phyloP scores from a whole-genome alignment of 2,797 vertebrate species.

The Lophura swinhoii region DNA sequence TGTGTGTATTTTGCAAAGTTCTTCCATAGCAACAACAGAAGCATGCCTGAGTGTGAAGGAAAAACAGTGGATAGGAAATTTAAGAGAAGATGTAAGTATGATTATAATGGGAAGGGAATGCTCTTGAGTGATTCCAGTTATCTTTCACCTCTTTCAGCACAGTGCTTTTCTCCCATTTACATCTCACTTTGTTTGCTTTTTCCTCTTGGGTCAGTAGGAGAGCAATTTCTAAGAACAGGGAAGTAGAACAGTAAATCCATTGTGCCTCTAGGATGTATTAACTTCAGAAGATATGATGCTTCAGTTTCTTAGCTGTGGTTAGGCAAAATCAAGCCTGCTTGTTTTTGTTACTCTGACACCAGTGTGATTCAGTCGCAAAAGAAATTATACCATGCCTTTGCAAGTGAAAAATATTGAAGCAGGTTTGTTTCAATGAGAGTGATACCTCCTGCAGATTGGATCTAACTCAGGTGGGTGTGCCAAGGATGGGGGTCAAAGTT shows the following conservation, averaged over 20 bases:
- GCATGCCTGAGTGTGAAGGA: neutral
- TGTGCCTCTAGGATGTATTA: constrained; percentile 40
- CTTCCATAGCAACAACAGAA: neutral
- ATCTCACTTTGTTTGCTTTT: neutral
- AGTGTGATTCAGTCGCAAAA: neutral
- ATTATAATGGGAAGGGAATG: neutral
- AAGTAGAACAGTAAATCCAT: constrained; percentile 59
- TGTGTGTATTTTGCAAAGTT: neutral
- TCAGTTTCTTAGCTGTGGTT: neutral
- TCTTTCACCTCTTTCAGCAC: neutral
- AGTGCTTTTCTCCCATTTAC: neutral
- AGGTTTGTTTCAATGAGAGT: constrained; percentile 46
- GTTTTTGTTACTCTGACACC: constrained; percentile 24
- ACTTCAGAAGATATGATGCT: constrained; percentile 37
- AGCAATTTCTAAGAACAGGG: neutral
- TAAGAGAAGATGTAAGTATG: neutral
- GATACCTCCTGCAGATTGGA: constrained; percentile 51
- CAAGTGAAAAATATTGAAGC: constrained; percentile 41
- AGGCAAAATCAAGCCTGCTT: constrained; percentile 2
- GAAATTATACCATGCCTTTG: neutral
- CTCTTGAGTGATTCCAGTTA: neutral
- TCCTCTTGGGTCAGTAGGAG: neutral
- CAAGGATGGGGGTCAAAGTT: constrained; percentile 15
- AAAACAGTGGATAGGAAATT: neutral
- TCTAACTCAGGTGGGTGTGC: constrained; percentile 22